Conservation (phyloP, 2,888 invertebrate species). For the Philaethria dido region DNA sequence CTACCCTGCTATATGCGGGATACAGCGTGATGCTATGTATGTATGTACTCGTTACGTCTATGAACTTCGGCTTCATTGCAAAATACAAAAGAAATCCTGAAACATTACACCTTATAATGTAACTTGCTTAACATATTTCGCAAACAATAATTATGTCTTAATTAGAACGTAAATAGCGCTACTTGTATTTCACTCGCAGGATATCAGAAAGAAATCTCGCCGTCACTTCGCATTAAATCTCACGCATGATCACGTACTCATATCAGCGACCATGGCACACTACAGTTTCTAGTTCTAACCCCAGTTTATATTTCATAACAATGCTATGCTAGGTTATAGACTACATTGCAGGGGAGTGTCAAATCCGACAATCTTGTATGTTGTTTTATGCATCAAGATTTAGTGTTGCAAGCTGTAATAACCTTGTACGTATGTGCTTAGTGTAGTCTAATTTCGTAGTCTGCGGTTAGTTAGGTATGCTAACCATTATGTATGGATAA, state of each 20-base stretch:
- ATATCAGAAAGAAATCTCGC: constrained; percentile 13
- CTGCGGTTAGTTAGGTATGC: constrained; percentile 24
- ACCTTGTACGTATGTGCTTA: constrained; percentile 34
- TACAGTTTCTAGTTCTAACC: neutral
- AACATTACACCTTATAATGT: too few species aligned
- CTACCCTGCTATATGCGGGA: too few species aligned
- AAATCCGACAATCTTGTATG: constrained; percentile 40
- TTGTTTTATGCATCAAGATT: constrained; percentile 25
- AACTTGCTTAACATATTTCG: constrained; percentile 3
- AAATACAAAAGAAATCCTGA: too few species aligned
- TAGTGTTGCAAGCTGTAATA: constrained; percentile 36
- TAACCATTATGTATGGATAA: neutral
- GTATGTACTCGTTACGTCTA: too few species aligned
- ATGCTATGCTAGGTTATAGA: constrained; percentile 25
- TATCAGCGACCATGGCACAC: constrained; percentile 10
- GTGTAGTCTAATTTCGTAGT: constrained; percentile 15
- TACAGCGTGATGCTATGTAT: too few species aligned
- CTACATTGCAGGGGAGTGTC: constrained; percentile 34
- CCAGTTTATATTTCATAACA: constrained; percentile 21
- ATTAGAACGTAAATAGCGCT: neutral
- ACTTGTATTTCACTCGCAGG: neutral
- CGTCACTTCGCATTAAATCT: neutral
- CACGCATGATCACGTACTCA: neutral
- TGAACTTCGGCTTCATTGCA: too few species aligned
- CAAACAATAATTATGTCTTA: neutral